Base-by-base conservation (phyloP, 1,140 invertebrate genomes). In the Heliothis virescens region DNA sequence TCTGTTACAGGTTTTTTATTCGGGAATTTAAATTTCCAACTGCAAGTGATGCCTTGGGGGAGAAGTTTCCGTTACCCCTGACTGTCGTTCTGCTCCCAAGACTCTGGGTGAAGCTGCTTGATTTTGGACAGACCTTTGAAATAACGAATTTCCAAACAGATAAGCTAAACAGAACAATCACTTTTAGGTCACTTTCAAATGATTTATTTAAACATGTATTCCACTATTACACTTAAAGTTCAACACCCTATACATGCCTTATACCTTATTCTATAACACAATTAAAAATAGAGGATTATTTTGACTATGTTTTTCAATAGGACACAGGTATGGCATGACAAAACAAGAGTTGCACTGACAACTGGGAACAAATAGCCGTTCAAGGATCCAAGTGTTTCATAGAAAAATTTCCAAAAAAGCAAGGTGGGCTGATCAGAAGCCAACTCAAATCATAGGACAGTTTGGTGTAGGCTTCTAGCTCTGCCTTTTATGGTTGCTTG, bases 401-500 rank as follows among this genome's bases (percentile, higher is more conserved):
- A 73, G 97, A 99, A 90, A 95, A 98, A 90, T 90, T 99, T n/a
- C n/a, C n/a, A n/a, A 97, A 98, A 90, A 95, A 96, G 26, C 96
- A 97, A 89, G 94, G 96, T 65, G n/a, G n/a, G 94, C 94, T 12
- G 95, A 96, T 48, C 95, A n/a, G n/a, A 96, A 41, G 95, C 96
- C 16, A 96, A 96, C n/a, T 96, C 97, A n/a, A 79, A 99, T 99
- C 75, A 99, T 99, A 94, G 99, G 99, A 5, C 98, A 99, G 91
- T 99, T 99, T 96, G 99, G 99, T 81, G 99, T 99, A 15, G 99
- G 99, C 11, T 99, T 99, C 92, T 99, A 99, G n/a, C 90, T 99
- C 99, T 57, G 97, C n/a, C 97, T 0, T 99, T 99, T 92, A 99
- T 99, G 98, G 99, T 99, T 1, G 98, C 98, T n/a, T 72, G 97